A percentile compares a stretch with the other conserved stretches of the same genome.
Conservation (phyloP, 2,888 invertebrate genomes). For the Harmothoe impar region DNA sequence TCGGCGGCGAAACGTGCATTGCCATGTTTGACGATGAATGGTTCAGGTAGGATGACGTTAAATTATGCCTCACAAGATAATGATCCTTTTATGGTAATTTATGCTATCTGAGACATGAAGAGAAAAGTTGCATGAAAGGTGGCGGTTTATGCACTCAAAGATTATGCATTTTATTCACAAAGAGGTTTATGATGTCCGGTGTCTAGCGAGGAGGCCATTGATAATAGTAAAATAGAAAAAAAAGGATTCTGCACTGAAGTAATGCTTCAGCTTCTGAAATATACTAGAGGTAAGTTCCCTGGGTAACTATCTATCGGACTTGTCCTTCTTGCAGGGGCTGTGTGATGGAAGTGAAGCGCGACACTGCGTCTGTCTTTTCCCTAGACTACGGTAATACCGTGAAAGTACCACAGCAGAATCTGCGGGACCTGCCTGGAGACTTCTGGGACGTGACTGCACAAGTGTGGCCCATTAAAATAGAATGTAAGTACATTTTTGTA, state of each 20-base stretch:
- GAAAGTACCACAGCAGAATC: neutral
- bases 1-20: neutral
- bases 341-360: neutral
- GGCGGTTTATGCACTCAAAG: too few relatives aligned
- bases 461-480: slow-evolving; percentile 3
- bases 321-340: slow-evolving; percentile 7
- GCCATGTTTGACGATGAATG: slow-evolving; percentile 4
- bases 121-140: too few relatives aligned
- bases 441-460: slow-evolving; percentile 30
- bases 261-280: too few relatives aligned
- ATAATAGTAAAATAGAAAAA: too few relatives aligned
- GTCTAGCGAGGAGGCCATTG: too few relatives aligned
- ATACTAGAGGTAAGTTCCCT: too few relatives aligned
- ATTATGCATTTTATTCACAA: too few relatives aligned
- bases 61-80: neutral
- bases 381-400: slow-evolving; percentile 40
- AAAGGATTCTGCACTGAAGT: too few relatives aligned
- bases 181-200: too few relatives aligned
- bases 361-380: slow-evolving; percentile 27
- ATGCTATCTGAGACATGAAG: too few relatives aligned
- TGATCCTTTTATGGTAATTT: too few relatives aligned
- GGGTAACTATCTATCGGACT: neutral
- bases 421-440: neutral
- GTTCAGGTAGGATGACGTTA: neutral
- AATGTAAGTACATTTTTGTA: slow-evolving; percentile 9